These are phyloP conservation scores for Cyanoramphus novaezelandiae DNA, from an alignment of 2,113 vertebrate species.

Conservation along the genomic window DNA sequence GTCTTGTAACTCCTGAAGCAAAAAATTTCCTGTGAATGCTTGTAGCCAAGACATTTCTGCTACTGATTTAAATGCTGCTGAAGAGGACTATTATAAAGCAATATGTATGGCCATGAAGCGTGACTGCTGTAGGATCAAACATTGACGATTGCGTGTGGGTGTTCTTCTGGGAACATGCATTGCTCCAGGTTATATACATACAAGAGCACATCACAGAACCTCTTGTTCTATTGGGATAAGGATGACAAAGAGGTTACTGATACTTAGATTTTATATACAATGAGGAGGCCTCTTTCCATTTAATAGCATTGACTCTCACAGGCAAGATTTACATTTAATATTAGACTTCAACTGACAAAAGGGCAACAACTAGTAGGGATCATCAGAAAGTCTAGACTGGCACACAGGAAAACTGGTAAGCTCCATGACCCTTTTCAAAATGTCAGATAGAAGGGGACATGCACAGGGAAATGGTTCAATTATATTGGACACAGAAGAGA, in stretches of 20 bases:
- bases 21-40: neutral
- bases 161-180: neutral
- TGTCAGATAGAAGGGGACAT: neutral
- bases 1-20: neutral
- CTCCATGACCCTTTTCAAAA: neutral
- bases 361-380: neutral
- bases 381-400: neutral
- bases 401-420: neutral
- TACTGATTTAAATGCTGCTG: neutral
- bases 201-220: neutral
- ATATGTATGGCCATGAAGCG: neutral
- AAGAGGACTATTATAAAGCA: constrained; percentile 36
- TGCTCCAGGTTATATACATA: neutral
- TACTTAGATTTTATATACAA: neutral
- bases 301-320: neutral
- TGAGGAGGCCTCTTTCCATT: neutral
- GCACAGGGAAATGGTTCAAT: neutral
- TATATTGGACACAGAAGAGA: neutral
- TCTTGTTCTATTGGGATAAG: neutral
- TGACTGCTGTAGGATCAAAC: neutral
- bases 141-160: neutral
- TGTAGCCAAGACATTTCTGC: neutral
- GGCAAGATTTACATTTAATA: neutral
- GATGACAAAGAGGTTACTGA: neutral
- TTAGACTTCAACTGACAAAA: neutral